Percentiles rank a stretch among this genome's conserved stretches.
Evolutionary conservation across 2,888 invertebrate genomes (phyloP).

Genomic region (Ditula angustiorana): DNA sequence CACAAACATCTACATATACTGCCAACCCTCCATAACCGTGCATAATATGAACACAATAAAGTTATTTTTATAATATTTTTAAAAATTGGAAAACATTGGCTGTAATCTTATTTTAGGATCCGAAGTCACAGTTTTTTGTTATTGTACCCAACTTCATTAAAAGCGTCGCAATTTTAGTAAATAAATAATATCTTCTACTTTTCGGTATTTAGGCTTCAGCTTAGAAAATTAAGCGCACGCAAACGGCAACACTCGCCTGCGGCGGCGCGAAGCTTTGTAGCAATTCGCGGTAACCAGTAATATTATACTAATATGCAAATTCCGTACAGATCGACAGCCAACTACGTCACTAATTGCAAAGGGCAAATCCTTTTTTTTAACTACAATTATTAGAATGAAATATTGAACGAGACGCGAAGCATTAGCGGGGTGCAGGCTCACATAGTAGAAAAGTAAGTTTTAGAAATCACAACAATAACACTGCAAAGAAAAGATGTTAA

Average conservation of each 20-base stretch:
- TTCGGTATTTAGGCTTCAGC: conserved; percentile 7
- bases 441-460: too few species aligned
- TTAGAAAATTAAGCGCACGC: neutral
- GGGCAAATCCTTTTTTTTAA: neutral
- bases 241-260: neutral
- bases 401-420: neutral
- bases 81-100: too few species aligned
- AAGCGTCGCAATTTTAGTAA: too few species aligned
- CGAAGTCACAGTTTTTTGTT: too few species aligned
- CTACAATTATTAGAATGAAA: neutral
- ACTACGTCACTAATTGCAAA: neutral
- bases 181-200: too few species aligned
- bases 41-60: too few species aligned
- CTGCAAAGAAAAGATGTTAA: neutral
- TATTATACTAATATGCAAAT: conserved; percentile 1
- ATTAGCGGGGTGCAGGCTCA: neutral
- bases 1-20: too few species aligned
- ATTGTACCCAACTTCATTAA: too few species aligned
- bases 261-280: neutral
- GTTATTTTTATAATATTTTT: too few species aligned
- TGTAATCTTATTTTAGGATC: too few species aligned
- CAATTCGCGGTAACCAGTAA: conserved; percentile 7
- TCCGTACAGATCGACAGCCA: neutral
- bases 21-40: too few species aligned
- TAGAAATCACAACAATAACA: too few species aligned